A percentile compares a stretch with the other conserved stretches of the same genome.
Conservation (phyloP, 2,797 vertebrate species). For the Chrysocyon brachyurus region DNA sequence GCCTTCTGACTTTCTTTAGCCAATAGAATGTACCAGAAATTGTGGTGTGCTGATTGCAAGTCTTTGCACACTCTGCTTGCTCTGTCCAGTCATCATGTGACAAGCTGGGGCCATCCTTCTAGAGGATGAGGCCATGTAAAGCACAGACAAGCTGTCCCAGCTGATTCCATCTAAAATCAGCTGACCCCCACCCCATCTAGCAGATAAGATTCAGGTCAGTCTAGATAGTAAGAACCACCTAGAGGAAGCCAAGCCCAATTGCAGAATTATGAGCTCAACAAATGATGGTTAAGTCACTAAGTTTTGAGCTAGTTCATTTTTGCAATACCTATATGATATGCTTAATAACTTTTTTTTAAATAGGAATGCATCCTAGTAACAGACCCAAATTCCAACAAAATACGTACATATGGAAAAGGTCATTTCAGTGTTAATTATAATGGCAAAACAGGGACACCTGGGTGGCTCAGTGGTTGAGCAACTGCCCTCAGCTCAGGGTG, state of each 20-base stretch:
- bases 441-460: not conserved
- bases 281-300: not conserved
- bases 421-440: conserved; percentile 6
- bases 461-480: too few species aligned
- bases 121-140: not conserved
- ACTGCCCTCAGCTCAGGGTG: too few species aligned
- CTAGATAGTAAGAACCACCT: not conserved
- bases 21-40: not conserved
- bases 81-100: not conserved
- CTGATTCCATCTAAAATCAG: not conserved
- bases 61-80: not conserved
- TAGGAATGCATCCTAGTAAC: not conserved
- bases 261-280: not conserved
- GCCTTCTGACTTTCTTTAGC: not conserved
- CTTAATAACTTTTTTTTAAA: not conserved
- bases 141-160: not conserved
- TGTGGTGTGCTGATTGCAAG: not conserved
- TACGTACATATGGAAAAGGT: not conserved
- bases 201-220: not conserved
- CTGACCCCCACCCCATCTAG: not conserved
- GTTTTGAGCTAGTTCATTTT: not conserved
- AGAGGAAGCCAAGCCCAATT: conserved; percentile 3
- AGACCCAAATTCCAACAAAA: conserved; percentile 29
- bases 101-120: not conserved
- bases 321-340: not conserved